Evolutionary conservation across 2,888 invertebrate genomes (phyloP).

Genomic region (Cacoxenus indagator): DNA sequence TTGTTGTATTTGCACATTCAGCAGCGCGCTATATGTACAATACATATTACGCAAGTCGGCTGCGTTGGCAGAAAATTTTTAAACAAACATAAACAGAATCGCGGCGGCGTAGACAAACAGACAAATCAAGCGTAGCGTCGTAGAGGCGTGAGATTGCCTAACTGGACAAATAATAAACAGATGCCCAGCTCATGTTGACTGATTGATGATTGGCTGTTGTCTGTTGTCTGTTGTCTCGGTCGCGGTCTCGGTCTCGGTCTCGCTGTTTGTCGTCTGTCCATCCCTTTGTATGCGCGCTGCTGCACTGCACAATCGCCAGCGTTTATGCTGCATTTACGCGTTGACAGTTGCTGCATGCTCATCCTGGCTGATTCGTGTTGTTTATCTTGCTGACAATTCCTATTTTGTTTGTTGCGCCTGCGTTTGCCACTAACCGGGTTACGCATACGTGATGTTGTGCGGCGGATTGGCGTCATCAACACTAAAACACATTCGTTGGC

Average conservation of each 20-base stretch:
- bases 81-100: constrained; percentile 5
- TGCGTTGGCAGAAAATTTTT: not conserved
- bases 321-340: no score
- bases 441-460: constrained; percentile 2
- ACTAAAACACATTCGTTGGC: not conserved
- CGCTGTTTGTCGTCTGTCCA: no score
- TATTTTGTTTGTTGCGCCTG: not conserved
- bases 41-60: constrained; percentile 18
- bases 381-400: not conserved
- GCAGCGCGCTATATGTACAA: no score
- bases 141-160: constrained; percentile 49
- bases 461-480: not conserved
- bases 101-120: not conserved
- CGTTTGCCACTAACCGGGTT: not conserved
- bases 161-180: not conserved
- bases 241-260: no score
- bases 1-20: constrained; percentile 3
- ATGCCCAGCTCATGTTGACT: no score
- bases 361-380: not conserved
- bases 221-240: no score
- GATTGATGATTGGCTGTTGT: no score
- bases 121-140: not conserved
- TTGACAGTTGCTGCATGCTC: no score
- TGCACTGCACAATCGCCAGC: no score
- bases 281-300: no score